Evolutionary conservation across 2,888 invertebrate genomes (phyloP).

Genomic region (Xylota sylvarum): DNA sequence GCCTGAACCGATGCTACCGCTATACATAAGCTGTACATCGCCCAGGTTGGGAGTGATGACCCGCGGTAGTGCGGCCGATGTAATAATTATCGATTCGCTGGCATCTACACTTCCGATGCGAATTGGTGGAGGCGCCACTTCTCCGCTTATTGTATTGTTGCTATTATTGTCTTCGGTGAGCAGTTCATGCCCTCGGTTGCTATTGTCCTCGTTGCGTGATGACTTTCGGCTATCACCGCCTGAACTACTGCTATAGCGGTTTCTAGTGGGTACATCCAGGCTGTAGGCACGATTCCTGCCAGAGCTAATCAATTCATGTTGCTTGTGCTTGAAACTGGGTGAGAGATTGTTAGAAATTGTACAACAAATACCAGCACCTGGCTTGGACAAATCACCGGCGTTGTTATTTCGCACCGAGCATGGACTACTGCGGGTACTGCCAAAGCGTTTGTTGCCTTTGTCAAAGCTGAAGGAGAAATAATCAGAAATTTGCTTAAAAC

Average conservation of each 20-base stretch:
- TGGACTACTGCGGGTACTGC: slow-evolving; percentile 82
- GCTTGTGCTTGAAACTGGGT: slow-evolving; percentile 79
- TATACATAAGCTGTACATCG: slow-evolving; percentile 69
- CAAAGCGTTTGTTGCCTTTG: slow-evolving; percentile 83
- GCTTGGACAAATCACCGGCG: slow-evolving; percentile 77
- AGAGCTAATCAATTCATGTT: slow-evolving; percentile 79
- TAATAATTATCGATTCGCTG: slow-evolving; percentile 79
- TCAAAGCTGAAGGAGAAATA: slow-evolving; percentile 84
- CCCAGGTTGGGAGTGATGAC: slow-evolving; percentile 79
- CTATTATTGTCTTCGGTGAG: slow-evolving; percentile 82
- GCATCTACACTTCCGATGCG: slow-evolving; percentile 81
- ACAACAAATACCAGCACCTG: slow-evolving; percentile 80
- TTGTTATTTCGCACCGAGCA: slow-evolving; percentile 82
- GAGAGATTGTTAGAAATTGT: slow-evolving; percentile 83
- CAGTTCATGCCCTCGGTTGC: slow-evolving; percentile 78
- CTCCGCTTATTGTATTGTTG: slow-evolving; percentile 84
- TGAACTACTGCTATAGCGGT: slow-evolving; percentile 83
- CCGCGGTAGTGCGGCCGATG: slow-evolving; percentile 76
- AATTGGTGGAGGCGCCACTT: slow-evolving; percentile 80
- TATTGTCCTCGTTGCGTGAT: slow-evolving; percentile 81
- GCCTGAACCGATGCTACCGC: slow-evolving; percentile 65
- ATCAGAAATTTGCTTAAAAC: slow-evolving; percentile 84
- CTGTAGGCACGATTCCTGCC: slow-evolving; percentile 84
- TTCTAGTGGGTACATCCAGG: slow-evolving; percentile 83
- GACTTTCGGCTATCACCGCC: slow-evolving; percentile 84